Conservation (phyloP, 2,113 vertebrate species). For the pig (Sus scrofa) region T2T-Sscrofa CM000817.6:52096001-52096500, state of each 20-base stretch:
- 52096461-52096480: not conserved
- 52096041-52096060: conserved; percentile 92
- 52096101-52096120: conserved; percentile 94
- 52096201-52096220: conserved; percentile 75
- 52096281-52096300: not conserved
- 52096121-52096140: conserved; percentile 96
- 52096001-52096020: not conserved
- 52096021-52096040: conserved; percentile 61
- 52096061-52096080: conserved; percentile 96
- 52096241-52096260: conserved; percentile 69
- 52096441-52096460: too few species aligned
- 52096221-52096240: conserved; percentile 64
- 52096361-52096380: conserved; percentile 87
- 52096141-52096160: conserved; percentile 95
- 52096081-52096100: conserved; percentile 96
- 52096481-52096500: not conserved
- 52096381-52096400: conserved; percentile 81
- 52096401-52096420: not conserved
- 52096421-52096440: not conserved
- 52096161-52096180: conserved; percentile 95
- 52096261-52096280: not conserved
- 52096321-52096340: not conserved
- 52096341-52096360: conserved; percentile 81
- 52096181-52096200: conserved; percentile 93
- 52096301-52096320: not conserved